phyloP scores from a whole-genome alignment of 23 tunicate genomes.

The Trididemnum miniatum region DNA sequence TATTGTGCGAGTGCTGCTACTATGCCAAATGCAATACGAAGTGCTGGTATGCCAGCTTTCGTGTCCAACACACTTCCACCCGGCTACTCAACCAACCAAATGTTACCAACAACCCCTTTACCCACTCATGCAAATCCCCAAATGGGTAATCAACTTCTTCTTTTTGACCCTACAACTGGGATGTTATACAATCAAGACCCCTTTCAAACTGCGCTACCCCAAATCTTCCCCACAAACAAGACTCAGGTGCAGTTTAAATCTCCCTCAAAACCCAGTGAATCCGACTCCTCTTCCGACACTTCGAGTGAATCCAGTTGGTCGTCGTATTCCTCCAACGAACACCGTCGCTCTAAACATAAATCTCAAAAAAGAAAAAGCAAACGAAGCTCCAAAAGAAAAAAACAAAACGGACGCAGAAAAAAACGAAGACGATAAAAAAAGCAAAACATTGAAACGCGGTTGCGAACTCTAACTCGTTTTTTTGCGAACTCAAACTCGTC shows the following conservation, averaged over 20 bases:
- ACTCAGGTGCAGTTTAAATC: neutral
- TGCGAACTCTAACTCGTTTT: too few species aligned
- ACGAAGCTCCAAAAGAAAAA: neutral
- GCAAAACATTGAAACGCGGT: too few species aligned
- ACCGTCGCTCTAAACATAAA: neutral
- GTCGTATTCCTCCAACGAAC: neutral
- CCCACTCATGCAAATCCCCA: neutral
- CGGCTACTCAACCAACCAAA: neutral
- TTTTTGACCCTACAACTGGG: neutral
- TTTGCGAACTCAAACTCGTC: too few species aligned
- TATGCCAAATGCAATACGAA: neutral
- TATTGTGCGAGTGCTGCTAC: slow-evolving; percentile 9
- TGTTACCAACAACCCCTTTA: neutral
- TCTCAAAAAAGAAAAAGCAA: neutral
- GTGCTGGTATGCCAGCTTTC: neutral
- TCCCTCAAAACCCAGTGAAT: neutral
- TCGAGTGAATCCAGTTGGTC: neutral
- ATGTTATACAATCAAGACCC: neutral
- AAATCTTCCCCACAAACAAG: neutral
- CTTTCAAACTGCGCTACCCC: neutral
- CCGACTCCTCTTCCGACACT: neutral
- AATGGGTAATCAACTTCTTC: neutral
- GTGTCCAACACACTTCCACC: neutral
- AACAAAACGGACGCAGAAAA: neutral
- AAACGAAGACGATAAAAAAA: neutral